Base-by-base conservation (phyloP, 2,888 invertebrate genomes). In the Thecocarcelia acutangulata region DNA sequence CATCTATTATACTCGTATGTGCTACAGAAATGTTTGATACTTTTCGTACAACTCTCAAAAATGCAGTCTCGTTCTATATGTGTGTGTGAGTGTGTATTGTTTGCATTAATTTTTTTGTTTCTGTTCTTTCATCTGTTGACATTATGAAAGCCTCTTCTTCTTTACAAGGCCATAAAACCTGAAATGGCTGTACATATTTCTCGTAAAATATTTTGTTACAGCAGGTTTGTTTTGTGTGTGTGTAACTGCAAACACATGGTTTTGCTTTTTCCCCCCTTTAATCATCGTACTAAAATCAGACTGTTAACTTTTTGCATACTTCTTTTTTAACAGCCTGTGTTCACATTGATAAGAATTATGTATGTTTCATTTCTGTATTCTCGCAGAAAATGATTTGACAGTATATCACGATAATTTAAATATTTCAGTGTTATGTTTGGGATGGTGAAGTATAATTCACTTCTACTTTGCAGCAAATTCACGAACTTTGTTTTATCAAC, bases 271-370 rank as follows among this genome's bases (percentile, higher is more conserved):
- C 21, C 37, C 46, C 17, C 13, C 33, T 44, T 66, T 52, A 59
- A 59, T 66, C 75, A 75, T 33, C 21, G 15, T 50, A 15, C 40
- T 66, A 33, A 50, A 68, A 68, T 46, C 33, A 33, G 21, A 44
- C 33, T 37, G 19, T 46, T 15, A 9, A 5, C 28, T 42, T 42
- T 37, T 59, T 42, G 13, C 11, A n/a, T 37, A 6, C 15, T 54
- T 61, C 11, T 19, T 33, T 37, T 46, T 8, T 13, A 24, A 5
- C 59, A 42, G 66, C 28, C 75, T 75, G 75, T 15, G n/a, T 1
- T 50, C 33, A 42, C 19, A 59, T 68, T 59, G 75, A 75, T 75
- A 75, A 75, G 40, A 68, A 19, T 59, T 59, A 0, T 40, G 33
- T 12, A 21, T 54, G 21, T 28, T 12, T 28, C 28, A n/a, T 12